Evolutionary conservation across 2,797 vertebrate species (phyloP).

Genomic region (Somateria mollissima): DNA sequence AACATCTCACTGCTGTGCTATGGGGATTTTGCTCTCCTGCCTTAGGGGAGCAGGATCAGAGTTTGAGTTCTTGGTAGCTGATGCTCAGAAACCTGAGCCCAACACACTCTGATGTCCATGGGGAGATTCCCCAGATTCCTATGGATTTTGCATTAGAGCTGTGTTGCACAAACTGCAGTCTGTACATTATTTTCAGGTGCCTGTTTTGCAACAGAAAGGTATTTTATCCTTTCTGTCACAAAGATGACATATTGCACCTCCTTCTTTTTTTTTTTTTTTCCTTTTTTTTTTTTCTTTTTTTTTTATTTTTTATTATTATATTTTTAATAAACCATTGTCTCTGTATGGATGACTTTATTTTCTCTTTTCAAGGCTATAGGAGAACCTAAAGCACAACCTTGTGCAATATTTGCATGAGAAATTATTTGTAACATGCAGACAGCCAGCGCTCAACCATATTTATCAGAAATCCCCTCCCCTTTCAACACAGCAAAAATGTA

Average conservation of each 20-base stretch:
- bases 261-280: background rate
- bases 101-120: fast-evolving
- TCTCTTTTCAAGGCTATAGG: background rate
- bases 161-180: background rate
- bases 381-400: background rate
- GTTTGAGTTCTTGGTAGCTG: background rate
- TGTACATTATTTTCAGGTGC: background rate
- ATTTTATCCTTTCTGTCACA: background rate
- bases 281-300: background rate
- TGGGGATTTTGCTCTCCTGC: background rate
- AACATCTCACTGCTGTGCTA: background rate
- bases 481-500: background rate
- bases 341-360: background rate
- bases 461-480: background rate
- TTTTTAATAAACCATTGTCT: background rate
- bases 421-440: background rate
- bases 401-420: conserved; percentile 34
- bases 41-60: background rate
- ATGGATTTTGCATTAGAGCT: background rate
- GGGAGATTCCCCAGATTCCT: background rate
- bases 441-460: background rate
- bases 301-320: too few species aligned
- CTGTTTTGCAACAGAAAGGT: background rate
- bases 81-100: background rate
- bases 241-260: background rate